Evolutionary conservation across 2,888 invertebrate species (phyloP).

Genomic region (Gonocerus acuteangulatus): DNA sequence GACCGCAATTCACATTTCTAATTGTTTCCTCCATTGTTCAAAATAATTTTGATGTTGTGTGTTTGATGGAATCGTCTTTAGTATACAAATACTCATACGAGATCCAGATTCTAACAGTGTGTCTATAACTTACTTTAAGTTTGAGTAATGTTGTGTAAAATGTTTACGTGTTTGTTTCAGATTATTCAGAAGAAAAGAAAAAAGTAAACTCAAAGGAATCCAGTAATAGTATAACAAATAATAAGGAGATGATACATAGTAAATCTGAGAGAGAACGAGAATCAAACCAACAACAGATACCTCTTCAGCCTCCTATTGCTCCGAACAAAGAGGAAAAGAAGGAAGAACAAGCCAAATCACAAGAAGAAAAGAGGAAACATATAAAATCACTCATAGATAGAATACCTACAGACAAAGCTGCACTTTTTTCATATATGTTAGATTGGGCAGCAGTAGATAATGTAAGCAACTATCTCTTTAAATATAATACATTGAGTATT

Average conservation of each 20-base stretch:
- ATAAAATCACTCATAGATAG: slow-evolving; percentile 96
- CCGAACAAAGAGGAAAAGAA: slow-evolving; percentile 48
- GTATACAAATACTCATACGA: too few species aligned
- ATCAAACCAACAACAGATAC: slow-evolving; percentile 34
- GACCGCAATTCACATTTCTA: too few species aligned
- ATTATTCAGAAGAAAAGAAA: slow-evolving; percentile 52
- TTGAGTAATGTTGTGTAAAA: too few species aligned
- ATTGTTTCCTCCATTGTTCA: too few species aligned
- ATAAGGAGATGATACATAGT: not conserved
- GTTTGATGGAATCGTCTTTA: too few species aligned
- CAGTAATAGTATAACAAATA: not conserved
- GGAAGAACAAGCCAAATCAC: slow-evolving; percentile 59
- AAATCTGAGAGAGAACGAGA: slow-evolving; percentile 6
- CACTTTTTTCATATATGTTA: slow-evolving; percentile 87
- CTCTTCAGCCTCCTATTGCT: slow-evolving; percentile 40
- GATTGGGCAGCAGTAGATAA: slow-evolving; percentile 79
- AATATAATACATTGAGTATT: too few species aligned
- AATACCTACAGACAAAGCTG: slow-evolving; percentile 95
- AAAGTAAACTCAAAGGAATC: slow-evolving; percentile 19
- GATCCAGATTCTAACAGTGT: too few species aligned
- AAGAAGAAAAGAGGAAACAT: slow-evolving; percentile 92
- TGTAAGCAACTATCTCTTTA: too few species aligned
- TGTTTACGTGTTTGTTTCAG: too few species aligned
- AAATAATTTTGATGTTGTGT: too few species aligned
- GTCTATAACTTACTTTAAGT: too few species aligned